These are phyloP conservation scores for Percina caprodes DNA, from an alignment of 2,113 vertebrate genomes.

Conservation along the genomic window DNA sequence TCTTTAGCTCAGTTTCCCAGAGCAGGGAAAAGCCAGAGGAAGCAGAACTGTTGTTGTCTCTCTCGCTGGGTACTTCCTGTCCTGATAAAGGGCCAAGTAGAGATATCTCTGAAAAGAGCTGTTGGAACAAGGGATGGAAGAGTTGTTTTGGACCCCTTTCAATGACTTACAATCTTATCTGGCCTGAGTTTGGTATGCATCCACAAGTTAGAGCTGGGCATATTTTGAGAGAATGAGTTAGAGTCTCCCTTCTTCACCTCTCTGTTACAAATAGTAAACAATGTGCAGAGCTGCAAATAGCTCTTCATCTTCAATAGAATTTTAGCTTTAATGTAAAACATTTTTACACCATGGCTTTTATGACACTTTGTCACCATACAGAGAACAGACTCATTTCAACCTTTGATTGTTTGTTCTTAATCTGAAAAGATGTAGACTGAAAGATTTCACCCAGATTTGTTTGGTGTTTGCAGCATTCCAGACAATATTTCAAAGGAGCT, in stretches of 20 bases:
- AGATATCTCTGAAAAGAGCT: constrained; percentile 81
- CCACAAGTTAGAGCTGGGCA: constrained; percentile 62
- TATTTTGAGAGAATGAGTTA: constrained; percentile 61
- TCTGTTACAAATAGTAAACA: constrained; percentile 46
- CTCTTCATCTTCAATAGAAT: background rate
- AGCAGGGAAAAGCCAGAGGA: constrained; percentile 42
- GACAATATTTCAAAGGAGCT: constrained; percentile 37
- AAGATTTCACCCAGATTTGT: constrained; percentile 44
- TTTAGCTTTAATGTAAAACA: constrained; percentile 18
- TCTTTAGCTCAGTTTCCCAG: constrained; percentile 49
- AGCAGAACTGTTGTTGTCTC: constrained; percentile 65
- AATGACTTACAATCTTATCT: constrained; percentile 81
- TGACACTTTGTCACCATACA: constrained; percentile 18
- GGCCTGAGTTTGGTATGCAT: constrained; percentile 75
- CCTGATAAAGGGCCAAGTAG: constrained; percentile 65
- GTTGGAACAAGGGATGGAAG: constrained; percentile 63
- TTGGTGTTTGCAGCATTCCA: constrained; percentile 47
- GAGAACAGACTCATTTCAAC: background rate
- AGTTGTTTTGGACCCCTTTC: constrained; percentile 73
- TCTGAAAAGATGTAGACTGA: constrained; percentile 28
- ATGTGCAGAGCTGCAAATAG: constrained; percentile 25
- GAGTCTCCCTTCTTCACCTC: constrained; percentile 39
- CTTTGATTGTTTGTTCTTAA: constrained; percentile 17
- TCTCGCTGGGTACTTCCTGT: constrained; percentile 77
- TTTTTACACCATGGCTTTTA: constrained; percentile 1